Conservation (phyloP, 2,113 vertebrate species). For the Anarhynchus alexandrinus region DNA sequence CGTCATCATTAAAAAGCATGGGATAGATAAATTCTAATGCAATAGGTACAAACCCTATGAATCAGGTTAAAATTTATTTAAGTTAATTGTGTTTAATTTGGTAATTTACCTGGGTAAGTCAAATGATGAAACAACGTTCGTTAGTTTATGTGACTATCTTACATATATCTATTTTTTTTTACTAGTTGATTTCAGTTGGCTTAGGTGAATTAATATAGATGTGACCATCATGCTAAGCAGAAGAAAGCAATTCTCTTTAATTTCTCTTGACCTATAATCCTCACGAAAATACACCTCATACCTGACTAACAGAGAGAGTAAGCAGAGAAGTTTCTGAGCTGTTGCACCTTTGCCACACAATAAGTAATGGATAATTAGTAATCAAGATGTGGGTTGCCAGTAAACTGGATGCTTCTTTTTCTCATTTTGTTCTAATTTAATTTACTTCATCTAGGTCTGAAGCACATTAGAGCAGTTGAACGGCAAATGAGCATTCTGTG, state of each 20-base stretch:
- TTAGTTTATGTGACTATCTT: not conserved
- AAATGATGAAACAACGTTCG: not conserved
- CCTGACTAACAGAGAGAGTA: not conserved
- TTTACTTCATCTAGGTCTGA: not conserved
- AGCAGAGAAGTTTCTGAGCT: not conserved
- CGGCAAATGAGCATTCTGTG: not conserved
- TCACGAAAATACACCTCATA: not conserved
- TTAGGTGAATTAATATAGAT: not conserved
- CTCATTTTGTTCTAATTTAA: not conserved
- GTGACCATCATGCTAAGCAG: not conserved
- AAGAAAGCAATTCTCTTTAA: not conserved
- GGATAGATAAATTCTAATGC: not conserved
- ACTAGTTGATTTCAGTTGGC: not conserved
- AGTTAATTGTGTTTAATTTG: not conserved
- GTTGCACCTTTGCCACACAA: not conserved
- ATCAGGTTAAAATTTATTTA: not conserved
- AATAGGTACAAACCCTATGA: not conserved
- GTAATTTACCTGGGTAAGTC: not conserved
- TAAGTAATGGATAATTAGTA: not conserved
- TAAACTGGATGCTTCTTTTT: not conserved
- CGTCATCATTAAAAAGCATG: not conserved
- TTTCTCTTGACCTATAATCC: not conserved
- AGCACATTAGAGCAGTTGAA: not conserved
- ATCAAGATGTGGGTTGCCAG: fast-evolving
- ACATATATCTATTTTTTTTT: not conserved